Percentiles rank a stretch among this genome's conserved stretches.
phyloP scores from a whole-genome alignment of 2,113 vertebrate species.

The Cranoglanis bouderius region DNA sequence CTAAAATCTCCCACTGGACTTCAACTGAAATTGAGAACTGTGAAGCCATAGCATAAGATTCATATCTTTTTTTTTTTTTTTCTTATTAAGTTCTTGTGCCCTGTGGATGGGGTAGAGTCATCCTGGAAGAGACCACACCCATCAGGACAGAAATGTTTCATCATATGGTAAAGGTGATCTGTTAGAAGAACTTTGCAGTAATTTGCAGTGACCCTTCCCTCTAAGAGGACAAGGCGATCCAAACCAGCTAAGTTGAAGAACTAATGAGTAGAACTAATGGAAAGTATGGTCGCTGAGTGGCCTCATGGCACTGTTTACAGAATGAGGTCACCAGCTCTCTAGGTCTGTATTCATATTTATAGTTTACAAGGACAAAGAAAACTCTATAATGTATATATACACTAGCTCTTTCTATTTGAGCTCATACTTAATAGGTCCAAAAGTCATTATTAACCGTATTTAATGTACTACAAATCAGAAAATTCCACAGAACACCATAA shows the following conservation, averaged over 20 bases:
- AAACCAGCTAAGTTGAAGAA: not conserved
- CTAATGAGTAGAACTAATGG: not conserved
- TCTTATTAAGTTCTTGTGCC: not conserved
- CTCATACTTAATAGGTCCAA: not conserved
- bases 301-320: not conserved
- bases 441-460: not conserved
- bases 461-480: not conserved
- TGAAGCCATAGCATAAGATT: not conserved
- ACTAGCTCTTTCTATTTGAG: not conserved
- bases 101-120: not conserved
- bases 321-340: not conserved
- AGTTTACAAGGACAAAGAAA: not conserved
- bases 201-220: not conserved
- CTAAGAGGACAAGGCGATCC: not conserved
- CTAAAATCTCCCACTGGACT: not conserved
- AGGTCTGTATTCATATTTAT: not conserved
- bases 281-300: not conserved
- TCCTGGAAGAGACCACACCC: not conserved
- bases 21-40: not conserved
- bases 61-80: not conserved
- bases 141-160: not conserved
- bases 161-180: not conserved
- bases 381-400: not conserved
- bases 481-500: constrained; percentile 44
- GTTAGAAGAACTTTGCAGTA: not conserved